These are phyloP conservation scores for Hecatera dysodea DNA, from an alignment of 2,888 invertebrate species.

Conservation along the genomic window DNA sequence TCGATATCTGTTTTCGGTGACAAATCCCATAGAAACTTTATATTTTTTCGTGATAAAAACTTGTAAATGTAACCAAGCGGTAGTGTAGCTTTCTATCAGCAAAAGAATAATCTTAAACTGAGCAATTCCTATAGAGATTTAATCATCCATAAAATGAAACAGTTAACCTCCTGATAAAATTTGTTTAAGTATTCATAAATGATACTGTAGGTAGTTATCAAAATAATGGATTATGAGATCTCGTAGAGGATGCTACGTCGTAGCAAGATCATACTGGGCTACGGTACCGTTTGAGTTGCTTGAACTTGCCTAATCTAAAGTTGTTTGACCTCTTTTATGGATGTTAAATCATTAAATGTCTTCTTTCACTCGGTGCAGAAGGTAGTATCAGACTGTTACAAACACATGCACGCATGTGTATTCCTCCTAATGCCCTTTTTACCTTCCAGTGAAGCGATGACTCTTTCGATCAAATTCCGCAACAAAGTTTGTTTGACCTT, in stretches of 20 bases:
- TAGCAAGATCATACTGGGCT: constrained; percentile 29
- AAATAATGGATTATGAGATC: not conserved
- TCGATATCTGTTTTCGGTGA: not conserved
- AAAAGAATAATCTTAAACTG: not conserved
- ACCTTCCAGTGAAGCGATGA: too few species aligned
- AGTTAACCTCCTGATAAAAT: not conserved
- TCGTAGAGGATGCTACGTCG: constrained; percentile 50
- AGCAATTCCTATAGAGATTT: not conserved
- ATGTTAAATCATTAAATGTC: too few species aligned
- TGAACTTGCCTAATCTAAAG: constrained; percentile 26
- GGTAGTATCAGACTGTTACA: too few species aligned
- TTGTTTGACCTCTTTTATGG: constrained; percentile 32
- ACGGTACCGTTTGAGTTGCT: constrained; percentile 12
- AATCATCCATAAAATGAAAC: not conserved
- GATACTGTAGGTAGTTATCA: not conserved
- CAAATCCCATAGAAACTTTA: not conserved
- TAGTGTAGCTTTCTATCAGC: not conserved
- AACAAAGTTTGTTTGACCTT: constrained; percentile 30
- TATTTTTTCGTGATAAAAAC: not conserved
- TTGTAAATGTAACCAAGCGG: too few species aligned
- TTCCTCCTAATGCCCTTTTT: too few species aligned
- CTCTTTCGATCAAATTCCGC: too few species aligned
- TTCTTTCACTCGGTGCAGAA: too few species aligned
- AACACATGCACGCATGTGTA: too few species aligned
- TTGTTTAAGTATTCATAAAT: not conserved